These are phyloP conservation scores for Ceraclea dissimilis DNA, from an alignment of 2,888 invertebrate genomes.

Conservation along the genomic window DNA sequence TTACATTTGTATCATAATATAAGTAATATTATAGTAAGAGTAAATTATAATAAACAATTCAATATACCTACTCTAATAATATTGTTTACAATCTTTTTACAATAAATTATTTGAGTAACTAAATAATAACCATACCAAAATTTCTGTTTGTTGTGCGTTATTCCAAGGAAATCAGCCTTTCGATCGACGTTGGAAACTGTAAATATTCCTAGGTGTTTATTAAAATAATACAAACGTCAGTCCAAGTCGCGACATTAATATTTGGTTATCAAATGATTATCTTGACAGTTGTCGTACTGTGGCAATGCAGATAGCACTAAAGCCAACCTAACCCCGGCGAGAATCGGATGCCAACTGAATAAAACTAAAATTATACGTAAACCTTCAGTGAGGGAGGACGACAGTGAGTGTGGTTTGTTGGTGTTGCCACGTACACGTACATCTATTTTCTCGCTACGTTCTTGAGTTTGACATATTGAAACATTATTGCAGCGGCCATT, in stretches of 20 bases:
- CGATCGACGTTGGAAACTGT: not conserved
- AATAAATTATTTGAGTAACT: not conserved
- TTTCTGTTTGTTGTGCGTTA: not conserved
- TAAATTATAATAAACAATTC: not conserved
- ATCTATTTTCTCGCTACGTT: constrained; percentile 7
- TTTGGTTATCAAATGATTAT: constrained; percentile 11
- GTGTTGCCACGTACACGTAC: constrained; percentile 11
- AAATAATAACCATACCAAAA: not conserved
- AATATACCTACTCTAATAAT: not conserved
- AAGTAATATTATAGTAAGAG: not conserved
- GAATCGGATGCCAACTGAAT: constrained; percentile 20
- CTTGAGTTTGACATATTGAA: no score
- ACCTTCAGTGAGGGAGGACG: constrained; percentile 1
- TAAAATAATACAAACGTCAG: constrained; percentile 1
- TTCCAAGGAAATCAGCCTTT: not conserved
- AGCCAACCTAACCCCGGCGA: constrained; percentile 18
- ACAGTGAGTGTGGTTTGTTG: not conserved
- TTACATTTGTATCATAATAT: not conserved
- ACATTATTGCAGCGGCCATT: not conserved
- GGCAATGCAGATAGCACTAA: constrained; percentile 15
- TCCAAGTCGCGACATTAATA: constrained; percentile 6
- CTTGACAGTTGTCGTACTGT: constrained; percentile 19
- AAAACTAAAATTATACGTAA: constrained; percentile 12
- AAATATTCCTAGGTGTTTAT: not conserved
- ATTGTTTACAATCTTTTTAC: not conserved